These are phyloP conservation scores for Limnephilus lunatus DNA, from an alignment of 2,888 invertebrate genomes.

Conservation along the genomic window DNA sequence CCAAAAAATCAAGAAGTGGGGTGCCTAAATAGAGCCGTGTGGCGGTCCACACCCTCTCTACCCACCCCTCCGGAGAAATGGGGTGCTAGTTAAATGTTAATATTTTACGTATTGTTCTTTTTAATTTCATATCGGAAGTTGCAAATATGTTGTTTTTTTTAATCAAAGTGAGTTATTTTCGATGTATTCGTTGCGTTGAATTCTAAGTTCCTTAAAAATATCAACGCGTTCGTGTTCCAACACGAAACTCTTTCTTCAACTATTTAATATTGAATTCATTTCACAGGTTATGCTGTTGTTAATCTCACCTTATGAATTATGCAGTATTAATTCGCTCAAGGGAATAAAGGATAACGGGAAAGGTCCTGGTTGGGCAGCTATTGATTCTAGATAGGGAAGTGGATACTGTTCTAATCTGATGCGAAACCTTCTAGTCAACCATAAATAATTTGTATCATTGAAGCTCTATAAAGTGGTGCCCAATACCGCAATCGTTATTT, in stretches of 20 bases:
- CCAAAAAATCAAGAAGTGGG: no score
- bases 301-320: constrained; percentile 18
- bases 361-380: not conserved
- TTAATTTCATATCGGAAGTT: not conserved
- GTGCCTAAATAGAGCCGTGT: no score
- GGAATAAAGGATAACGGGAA: not conserved
- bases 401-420: constrained; percentile 23
- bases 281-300: not conserved
- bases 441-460: constrained; percentile 12
- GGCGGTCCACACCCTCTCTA: no score
- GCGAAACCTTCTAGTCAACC: not conserved
- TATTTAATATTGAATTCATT: not conserved
- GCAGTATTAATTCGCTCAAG: constrained; percentile 21
- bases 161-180: not conserved
- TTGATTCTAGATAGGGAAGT: not conserved
- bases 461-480: not conserved
- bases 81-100: no score
- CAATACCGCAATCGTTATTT: not conserved
- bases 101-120: not conserved
- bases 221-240: not conserved
- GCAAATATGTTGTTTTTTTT: not conserved
- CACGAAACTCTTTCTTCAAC: constrained; percentile 12
- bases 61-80: no score
- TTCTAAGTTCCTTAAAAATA: not conserved
- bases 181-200: not conserved